Evolutionary conservation across 2,888 invertebrate species (phyloP).

Genomic region (Margaritifera margaritifera): DNA sequence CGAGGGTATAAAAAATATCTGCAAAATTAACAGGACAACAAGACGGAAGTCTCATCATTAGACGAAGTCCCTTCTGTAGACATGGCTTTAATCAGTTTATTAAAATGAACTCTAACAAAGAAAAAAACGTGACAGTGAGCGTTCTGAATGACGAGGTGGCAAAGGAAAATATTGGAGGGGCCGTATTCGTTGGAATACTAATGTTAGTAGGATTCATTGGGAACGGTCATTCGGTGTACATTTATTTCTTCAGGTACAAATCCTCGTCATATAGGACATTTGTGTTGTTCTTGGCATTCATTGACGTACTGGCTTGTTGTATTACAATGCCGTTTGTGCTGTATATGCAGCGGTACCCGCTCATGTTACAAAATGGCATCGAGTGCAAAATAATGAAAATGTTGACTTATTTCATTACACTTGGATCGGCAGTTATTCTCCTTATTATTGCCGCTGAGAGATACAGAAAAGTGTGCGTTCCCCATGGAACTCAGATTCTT

Average conservation of each 20-base stretch:
- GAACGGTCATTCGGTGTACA: slow-evolving; percentile 2
- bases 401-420: not conserved
- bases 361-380: slow-evolving; percentile 1
- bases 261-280: slow-evolving; percentile 2
- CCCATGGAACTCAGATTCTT: not conserved
- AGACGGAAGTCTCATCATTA: too few species aligned
- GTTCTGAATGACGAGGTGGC: too few species aligned
- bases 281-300: slow-evolving; percentile 5
- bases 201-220: slow-evolving; percentile 9
- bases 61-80: too few species aligned
- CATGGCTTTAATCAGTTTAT: too few species aligned
- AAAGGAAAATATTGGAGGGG: too few species aligned
- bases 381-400: not conserved
- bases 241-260: slow-evolving; percentile 6
- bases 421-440: not conserved
- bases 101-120: too few species aligned
- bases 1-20: too few species aligned
- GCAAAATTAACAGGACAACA: too few species aligned
- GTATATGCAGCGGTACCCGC: slow-evolving; percentile 3
- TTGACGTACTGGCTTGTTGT: slow-evolving; percentile 7
- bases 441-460: slow-evolving; percentile 7
- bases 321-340: slow-evolving; percentile 4
- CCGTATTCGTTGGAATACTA: slow-evolving; percentile 1
- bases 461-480: too few species aligned
- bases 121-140: too few species aligned